Base-by-base conservation (phyloP, 2,888 invertebrate genomes). In the Tridacna gigas region DNA sequence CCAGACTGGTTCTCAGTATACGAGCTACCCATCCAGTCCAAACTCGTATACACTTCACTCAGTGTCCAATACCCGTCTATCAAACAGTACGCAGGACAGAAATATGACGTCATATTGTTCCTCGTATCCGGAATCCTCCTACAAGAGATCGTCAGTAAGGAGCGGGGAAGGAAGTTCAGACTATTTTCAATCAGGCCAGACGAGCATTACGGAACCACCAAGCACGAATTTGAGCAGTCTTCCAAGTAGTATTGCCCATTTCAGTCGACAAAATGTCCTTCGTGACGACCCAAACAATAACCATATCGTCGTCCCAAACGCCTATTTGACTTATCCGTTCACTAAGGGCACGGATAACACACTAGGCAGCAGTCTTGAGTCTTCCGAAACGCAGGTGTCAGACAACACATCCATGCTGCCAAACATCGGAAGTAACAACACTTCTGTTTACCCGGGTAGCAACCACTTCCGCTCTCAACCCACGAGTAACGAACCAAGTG, bases 321-420 rank as follows among this genome's bases (percentile, higher is more conserved):
- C 86, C 3, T 88, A 89, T 79, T 66, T 89, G n/a, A 84, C 89
- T 12, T 81, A 79, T 20, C 84, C 88, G 60, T 82, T 86, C 22
- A 79, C 84, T 0, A 88, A 86, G 28, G 78, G 74, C 18, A 76
- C 87, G 9, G 82, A 86, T 60, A 81, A 83, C 61, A 89, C 89
- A 0, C 79, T 88, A 25, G 89, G 88, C 0, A 89, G 89, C 67
- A 89, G 90, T 66, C 77, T 90, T 22, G 85, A 83, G 22, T 88
- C 88, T 11, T 88, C 89, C 0, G 89, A 89, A 13, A 90, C 90
- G 0, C 86, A 89, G 25, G 87, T 86, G 63, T 89, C 90, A 0
- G 91, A 91, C 82, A 90, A 91, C 79, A 91, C 90, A 0, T 92
- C 92, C 9, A 80, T 92, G 86, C 69, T 88, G 5, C 91, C 92